Evolutionary conservation across 1,140 invertebrate species (phyloP).

Genomic region (Temnothorax longispinosus): DNA sequence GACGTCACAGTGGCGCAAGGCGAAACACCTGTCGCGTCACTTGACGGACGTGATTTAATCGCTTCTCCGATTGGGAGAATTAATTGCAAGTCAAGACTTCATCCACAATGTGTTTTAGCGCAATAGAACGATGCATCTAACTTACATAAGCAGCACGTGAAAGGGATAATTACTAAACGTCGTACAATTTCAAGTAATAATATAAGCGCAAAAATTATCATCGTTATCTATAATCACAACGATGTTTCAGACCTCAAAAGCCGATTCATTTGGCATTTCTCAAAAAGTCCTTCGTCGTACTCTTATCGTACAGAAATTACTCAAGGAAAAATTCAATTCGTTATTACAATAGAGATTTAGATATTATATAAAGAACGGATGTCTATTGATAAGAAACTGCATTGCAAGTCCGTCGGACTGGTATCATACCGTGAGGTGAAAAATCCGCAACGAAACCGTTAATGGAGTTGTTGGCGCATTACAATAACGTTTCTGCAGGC

Average conservation of each 20-base stretch:
- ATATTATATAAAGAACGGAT: background rate
- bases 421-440: background rate
- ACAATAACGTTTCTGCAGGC: constrained; percentile 31
- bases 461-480: constrained; percentile 34
- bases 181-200: background rate
- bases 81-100: constrained; percentile 30
- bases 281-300: background rate
- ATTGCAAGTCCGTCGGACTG: background rate
- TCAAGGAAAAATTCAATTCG: background rate
- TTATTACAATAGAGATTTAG: background rate
- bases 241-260: background rate
- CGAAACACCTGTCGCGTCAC: constrained; percentile 18
- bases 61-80: constrained; percentile 35
- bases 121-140: background rate
- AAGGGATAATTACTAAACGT: background rate
- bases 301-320: background rate
- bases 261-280: background rate
- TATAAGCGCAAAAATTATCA: background rate
- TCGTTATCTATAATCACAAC: background rate
- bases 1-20: background rate
- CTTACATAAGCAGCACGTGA: background rate
- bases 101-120: background rate
- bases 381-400: background rate
- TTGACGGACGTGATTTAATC: constrained; percentile 37
- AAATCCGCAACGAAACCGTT: constrained; percentile 29